Base-by-base conservation (phyloP, 2,888 invertebrate genomes). In the Scelioninae gen. 1 region DNA sequence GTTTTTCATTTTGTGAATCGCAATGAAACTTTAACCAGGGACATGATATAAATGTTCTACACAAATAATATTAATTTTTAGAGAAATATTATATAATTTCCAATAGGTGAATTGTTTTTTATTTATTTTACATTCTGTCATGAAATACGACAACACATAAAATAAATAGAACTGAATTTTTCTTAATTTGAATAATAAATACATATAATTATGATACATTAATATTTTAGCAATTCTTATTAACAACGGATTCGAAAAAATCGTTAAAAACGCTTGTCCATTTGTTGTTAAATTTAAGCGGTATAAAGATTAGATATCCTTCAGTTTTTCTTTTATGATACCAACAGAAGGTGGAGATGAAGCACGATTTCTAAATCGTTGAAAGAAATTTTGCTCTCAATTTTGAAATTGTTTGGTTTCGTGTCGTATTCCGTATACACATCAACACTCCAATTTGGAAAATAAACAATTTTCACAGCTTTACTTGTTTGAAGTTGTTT, bases 251-350 rank as follows among this genome's bases (percentile, higher is more conserved):
- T 45, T 11, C 13, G 6, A 45, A 45, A 45, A 45, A 45, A n/a
- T 45, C 13, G n/a, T 45, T 45, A 45, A 45, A 45, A 45, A 45
- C 6, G 45, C 13, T 45, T 45, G 45, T 45, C 45, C 66, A 11
- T 53, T 55, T 5, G 40, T n/a, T 13, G 53, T 40, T 15, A 66
- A n/a, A 16, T 66, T n/a, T n/a, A n/a, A 53, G 10, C 40, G 53
- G 31, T 40, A 53, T 40, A 66, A 43, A 10, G 65, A 51, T n/a
- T 66, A 40, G 4, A 55, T 31, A 32, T 68, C 31, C 8, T 68
- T 68, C 32, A 68, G 43, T 15, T 69, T 69, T 38, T 69, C 69
- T 58, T 47, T 43, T 29, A 31, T 32, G 7, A 69, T 69, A 32
- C 58, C 69, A 6, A 31, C 10, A 34, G 58, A 16, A 23, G 34